These are phyloP conservation scores for Batillaria attramentaria DNA, from an alignment of 1,140 invertebrate species.

Conservation along the genomic window DNA sequence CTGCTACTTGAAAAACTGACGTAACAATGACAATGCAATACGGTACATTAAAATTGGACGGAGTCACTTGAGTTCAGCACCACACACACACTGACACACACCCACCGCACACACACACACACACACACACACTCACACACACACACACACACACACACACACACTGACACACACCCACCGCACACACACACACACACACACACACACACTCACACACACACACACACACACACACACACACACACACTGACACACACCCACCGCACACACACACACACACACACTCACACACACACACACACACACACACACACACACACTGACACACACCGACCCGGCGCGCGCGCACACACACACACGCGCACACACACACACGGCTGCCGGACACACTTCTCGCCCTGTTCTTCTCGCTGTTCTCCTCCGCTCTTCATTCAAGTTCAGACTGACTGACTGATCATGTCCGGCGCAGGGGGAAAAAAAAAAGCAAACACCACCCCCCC, in stretches of 20 bases:
- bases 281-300: conserved; percentile 4
- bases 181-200: neutral
- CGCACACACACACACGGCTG: neutral
- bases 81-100: neutral
- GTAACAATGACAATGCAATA: no score
- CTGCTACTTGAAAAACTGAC: no score
- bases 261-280: neutral
- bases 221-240: conserved; percentile 8
- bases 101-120: neutral
- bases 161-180: conserved; percentile 6
- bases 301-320: neutral
- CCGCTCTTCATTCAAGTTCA: no score
- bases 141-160: conserved; percentile 20
- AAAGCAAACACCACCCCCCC: neutral
- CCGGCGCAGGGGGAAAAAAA: neutral
- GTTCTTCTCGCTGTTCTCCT: no score
- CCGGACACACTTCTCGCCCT: no score
- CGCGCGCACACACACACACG: conserved; percentile 9
- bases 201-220: neutral
- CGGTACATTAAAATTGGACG: no score
- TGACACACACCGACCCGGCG: neutral
- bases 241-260: neutral
- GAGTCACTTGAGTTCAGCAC: no score
- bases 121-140: conserved; percentile 14
- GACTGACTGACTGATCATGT: neutral